Evolutionary conservation across 2,113 vertebrate genomes (phyloP), one percentile per base, ranked within the genome.

Genomic region (human (Homo sapiens)): DNA sequence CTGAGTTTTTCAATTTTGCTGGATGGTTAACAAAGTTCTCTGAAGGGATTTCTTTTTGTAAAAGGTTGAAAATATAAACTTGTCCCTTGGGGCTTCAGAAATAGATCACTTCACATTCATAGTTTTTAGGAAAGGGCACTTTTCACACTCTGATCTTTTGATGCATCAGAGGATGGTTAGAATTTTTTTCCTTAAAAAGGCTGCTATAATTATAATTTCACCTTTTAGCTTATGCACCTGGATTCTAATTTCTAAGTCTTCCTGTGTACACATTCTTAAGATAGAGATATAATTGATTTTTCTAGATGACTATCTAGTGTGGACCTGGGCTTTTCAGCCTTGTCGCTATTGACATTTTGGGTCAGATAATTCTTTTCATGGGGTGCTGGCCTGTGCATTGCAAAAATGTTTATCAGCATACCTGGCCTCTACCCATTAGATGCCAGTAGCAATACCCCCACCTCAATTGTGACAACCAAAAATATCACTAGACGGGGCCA

Each of bases 51-150:
- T 52, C 68, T 57, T 75, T 50, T 80, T 75, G 5, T 32, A 80
- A 43, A 95, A 89, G 10, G 27, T 78, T 95, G 89, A 89, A 94
- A 93, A 80, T 22, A 89, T 68, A 86, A 92, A 81, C 40, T 43
- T 89, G 16, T 13, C 55, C n/a, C 48, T 59, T 81, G 64, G n/a
- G 27, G 5, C 40, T 89, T 52, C 73, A 89, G 30, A 85, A 64
- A 4, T 79, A 81, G 23, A 93, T 10, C 32, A 89, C 2, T 89
- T 73, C 7, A 73, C 6, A 80, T 48, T 81, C 48, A 91, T 38
- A 85, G 72, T 70, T 73, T 95, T 81, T 61, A 87, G 89, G 68
- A 89, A 87, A 90, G 48, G 52, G 87, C 64, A 43, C 18, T 61
- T 86, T 81, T 90, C 57, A 83, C 5, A 94, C 43, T 22, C 0